A percentile compares a stretch with the other conserved stretches of the same genome.
Conservation (phyloP, 1,140 invertebrate genomes). For the Anoplolepis gracilipes region DNA sequence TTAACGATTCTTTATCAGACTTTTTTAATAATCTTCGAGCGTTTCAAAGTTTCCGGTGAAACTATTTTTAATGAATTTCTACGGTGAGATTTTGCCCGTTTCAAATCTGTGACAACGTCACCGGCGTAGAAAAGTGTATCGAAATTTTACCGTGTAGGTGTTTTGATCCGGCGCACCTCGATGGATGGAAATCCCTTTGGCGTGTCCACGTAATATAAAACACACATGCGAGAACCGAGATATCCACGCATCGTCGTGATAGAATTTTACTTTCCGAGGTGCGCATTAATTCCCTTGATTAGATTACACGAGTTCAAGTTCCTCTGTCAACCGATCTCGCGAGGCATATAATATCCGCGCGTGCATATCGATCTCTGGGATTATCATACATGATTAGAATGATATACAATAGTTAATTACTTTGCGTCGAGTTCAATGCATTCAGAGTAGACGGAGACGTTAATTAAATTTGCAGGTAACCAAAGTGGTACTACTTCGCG, state of each 20-base stretch:
- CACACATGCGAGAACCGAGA: slow-evolving; percentile 5
- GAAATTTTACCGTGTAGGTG: slow-evolving; percentile 40
- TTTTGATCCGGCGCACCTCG: slow-evolving; percentile 17
- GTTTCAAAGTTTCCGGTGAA: neutral
- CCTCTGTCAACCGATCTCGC: slow-evolving; percentile 18
- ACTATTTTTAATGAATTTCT: slow-evolving; percentile 6
- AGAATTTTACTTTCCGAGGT: slow-evolving; percentile 11
- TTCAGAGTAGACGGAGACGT: neutral
- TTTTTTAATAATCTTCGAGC: neutral
- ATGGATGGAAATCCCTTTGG: slow-evolving; percentile 43
- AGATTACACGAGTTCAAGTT: slow-evolving; percentile 26
- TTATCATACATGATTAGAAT: slow-evolving; percentile 43
- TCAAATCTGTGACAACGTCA: neutral
- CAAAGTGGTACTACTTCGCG: slow-evolving; percentile 31
- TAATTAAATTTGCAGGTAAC: slow-evolving; percentile 55
- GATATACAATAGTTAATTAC: neutral
- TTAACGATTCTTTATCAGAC: neutral
- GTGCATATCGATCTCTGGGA: neutral
- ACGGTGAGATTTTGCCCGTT: slow-evolving; percentile 15
- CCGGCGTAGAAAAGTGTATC: slow-evolving; percentile 27
- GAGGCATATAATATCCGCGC: neutral
- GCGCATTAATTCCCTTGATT: slow-evolving; percentile 36
- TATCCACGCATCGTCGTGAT: slow-evolving; percentile 1
- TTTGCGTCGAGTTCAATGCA: slow-evolving; percentile 22
- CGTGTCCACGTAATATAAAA: slow-evolving; percentile 32